A percentile compares a stretch with the other conserved stretches of the same genome.
Conservation (phyloP, 2,888 invertebrate species). For the Blastobasis lacticolella region DNA sequence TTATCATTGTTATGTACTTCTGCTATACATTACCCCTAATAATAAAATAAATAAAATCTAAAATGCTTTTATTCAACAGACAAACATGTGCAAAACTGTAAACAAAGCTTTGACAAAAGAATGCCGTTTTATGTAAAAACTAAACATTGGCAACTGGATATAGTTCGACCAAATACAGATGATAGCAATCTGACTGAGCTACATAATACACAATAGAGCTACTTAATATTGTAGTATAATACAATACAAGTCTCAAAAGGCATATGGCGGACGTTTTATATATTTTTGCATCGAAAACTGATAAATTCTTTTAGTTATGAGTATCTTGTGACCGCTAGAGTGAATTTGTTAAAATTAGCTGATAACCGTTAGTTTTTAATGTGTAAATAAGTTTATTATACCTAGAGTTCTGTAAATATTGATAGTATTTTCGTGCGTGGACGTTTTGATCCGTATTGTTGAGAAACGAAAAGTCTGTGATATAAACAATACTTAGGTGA, state of each 20-base stretch:
- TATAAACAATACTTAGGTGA: conserved; percentile 74
- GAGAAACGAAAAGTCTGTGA: conserved; percentile 77
- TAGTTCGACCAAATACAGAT: conserved; percentile 37
- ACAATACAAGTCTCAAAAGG: conserved; percentile 68
- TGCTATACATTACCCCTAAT: too few species aligned
- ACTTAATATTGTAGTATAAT: conserved; percentile 26
- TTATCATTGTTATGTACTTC: too few species aligned
- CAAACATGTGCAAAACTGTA: too few species aligned
- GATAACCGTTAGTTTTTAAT: conserved; percentile 70
- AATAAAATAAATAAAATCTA: too few species aligned
- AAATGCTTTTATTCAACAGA: too few species aligned
- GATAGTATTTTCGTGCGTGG: conserved; percentile 73
- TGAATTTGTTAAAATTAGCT: conserved; percentile 71
- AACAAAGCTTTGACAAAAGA: conserved; percentile 23
- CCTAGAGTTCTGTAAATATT: conserved; percentile 69
- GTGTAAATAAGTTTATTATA: conserved; percentile 73
- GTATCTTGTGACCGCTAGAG: conserved; percentile 71
- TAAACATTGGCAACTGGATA: conserved; percentile 58
- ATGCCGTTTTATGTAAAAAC: conserved; percentile 44
- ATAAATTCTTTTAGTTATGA: conserved; percentile 75
- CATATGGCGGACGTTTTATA: conserved; percentile 76
- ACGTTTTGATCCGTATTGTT: conserved; percentile 75
- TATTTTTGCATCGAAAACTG: conserved; percentile 74
- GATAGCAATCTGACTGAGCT: conserved; percentile 4
- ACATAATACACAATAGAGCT: not conserved